phyloP scores from a whole-genome alignment of 2,888 invertebrate species.

The Drosophila fulvimacula region DNA sequence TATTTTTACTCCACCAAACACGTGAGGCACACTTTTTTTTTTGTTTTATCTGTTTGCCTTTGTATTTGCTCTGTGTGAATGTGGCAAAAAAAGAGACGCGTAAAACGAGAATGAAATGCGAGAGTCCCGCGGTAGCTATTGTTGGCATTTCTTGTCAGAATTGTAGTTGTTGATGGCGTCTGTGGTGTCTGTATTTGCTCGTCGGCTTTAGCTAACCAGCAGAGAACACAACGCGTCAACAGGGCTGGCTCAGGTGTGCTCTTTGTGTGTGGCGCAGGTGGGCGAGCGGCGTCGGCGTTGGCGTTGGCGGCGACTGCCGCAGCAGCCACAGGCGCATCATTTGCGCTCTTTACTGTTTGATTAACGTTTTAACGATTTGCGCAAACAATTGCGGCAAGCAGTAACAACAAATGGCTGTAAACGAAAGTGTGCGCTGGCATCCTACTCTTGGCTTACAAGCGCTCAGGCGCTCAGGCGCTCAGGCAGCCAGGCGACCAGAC shows the following conservation, averaged over 20 bases:
- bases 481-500: not conserved
- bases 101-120: slow-evolving; percentile 52
- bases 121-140: slow-evolving; percentile 32
- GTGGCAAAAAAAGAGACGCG: not conserved
- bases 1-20: slow-evolving; percentile 15
- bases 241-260: slow-evolving; percentile 54
- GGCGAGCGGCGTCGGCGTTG: not conserved
- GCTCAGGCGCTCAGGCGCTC: not conserved
- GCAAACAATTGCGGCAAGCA: slow-evolving; percentile 75
- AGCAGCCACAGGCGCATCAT: slow-evolving; percentile 64
- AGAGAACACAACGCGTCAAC: slow-evolving; percentile 51
- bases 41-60: slow-evolving; percentile 13
- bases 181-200: slow-evolving; percentile 36
- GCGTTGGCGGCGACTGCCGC: slow-evolving; percentile 17
- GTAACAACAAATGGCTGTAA: slow-evolving; percentile 36
- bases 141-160: slow-evolving; percentile 19
- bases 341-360: slow-evolving; percentile 76
- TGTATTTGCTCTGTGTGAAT: slow-evolving; percentile 11
- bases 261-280: slow-evolving; percentile 51
- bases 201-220: slow-evolving; percentile 67
- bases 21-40: not conserved
- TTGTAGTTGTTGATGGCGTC: slow-evolving; percentile 28
- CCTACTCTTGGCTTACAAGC: slow-evolving; percentile 20
- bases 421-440: slow-evolving; percentile 24
- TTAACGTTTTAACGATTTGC: slow-evolving; percentile 77